Conservation (phyloP, 1,140 invertebrate genomes). For the Acromyrmex echinatior region DNA sequence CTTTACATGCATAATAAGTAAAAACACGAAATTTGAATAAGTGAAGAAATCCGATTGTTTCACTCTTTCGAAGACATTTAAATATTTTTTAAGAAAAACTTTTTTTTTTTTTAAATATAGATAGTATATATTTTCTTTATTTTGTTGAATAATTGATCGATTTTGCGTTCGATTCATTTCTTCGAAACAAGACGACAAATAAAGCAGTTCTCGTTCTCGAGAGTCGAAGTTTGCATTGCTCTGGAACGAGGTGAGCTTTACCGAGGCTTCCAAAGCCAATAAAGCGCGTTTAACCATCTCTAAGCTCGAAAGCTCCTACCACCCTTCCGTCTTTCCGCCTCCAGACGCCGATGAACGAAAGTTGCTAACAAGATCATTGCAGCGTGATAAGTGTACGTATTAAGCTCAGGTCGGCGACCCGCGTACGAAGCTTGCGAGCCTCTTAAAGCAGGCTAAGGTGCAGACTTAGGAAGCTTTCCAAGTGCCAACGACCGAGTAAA, state of each 20-base stretch:
- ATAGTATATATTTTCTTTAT: not conserved
- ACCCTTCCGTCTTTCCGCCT: not conserved
- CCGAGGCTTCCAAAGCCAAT: constrained; percentile 84
- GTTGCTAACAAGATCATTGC: constrained; percentile 84
- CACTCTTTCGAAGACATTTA: too few species aligned
- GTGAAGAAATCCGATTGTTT: too few species aligned
- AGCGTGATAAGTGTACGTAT: constrained; percentile 84
- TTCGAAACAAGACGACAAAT: constrained; percentile 16
- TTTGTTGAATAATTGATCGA: not conserved
- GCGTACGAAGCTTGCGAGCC: constrained; percentile 26
- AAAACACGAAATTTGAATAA: too few species aligned
- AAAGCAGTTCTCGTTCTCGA: not conserved
- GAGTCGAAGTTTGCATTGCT: constrained; percentile 57
- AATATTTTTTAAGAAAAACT: not conserved
- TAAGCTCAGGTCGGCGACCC: constrained; percentile 81
- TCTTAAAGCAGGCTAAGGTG: constrained; percentile 34
- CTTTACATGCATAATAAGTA: too few species aligned
- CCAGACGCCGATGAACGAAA: constrained; percentile 61
- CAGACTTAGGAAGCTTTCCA: constrained; percentile 77
- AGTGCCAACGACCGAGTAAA: constrained; percentile 69
- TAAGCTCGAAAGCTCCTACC: constrained; percentile 75
- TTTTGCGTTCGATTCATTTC: not conserved
- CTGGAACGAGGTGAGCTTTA: constrained; percentile 64
- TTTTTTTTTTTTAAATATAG: not conserved
- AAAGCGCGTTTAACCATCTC: constrained; percentile 81